Percentiles rank a stretch among this genome's conserved stretches.
Conservation (phyloP, 2,113 vertebrate genomes). For the Boulengeromyrus knoepffleri region DNA sequence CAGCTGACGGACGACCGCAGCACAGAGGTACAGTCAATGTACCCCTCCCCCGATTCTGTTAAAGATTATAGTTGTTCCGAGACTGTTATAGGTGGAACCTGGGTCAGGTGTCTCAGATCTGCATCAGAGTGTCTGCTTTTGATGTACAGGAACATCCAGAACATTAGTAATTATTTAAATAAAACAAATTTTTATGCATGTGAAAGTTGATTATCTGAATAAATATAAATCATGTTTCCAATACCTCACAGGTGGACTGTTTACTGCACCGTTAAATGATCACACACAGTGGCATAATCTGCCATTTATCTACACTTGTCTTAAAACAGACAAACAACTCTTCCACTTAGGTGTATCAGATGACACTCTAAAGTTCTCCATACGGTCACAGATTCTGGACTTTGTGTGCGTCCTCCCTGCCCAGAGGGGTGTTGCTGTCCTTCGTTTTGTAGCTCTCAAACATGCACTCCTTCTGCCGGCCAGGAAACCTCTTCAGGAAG, state of each 20-base stretch:
- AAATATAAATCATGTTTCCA: not conserved
- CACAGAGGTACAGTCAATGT: not conserved
- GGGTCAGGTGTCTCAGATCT: not conserved
- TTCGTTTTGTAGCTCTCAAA: conserved; percentile 67
- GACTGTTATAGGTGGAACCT: not conserved
- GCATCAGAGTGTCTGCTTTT: not conserved
- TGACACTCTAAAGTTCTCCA: not conserved
- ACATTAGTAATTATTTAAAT: not conserved
- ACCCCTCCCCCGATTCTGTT: no score
- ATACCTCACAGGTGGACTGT: not conserved
- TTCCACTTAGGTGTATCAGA: not conserved
- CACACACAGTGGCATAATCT: not conserved
- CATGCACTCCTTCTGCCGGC: conserved; percentile 39
- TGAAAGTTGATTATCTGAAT: not conserved
- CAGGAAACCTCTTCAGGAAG: conserved; percentile 40
- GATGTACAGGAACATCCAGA: not conserved
- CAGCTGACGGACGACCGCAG: conserved; percentile 22
- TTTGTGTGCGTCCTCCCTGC: not conserved
- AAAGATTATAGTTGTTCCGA: not conserved
- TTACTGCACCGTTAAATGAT: not conserved
- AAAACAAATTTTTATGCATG: not conserved
- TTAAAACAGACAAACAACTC: conserved; percentile 44
- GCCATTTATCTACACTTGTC: conserved; percentile 16
- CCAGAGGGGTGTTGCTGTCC: not conserved
- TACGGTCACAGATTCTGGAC: not conserved